These are phyloP conservation scores for Dendrocopos noguchii DNA, from an alignment of 2,113 vertebrate species.

Conservation along the genomic window DNA sequence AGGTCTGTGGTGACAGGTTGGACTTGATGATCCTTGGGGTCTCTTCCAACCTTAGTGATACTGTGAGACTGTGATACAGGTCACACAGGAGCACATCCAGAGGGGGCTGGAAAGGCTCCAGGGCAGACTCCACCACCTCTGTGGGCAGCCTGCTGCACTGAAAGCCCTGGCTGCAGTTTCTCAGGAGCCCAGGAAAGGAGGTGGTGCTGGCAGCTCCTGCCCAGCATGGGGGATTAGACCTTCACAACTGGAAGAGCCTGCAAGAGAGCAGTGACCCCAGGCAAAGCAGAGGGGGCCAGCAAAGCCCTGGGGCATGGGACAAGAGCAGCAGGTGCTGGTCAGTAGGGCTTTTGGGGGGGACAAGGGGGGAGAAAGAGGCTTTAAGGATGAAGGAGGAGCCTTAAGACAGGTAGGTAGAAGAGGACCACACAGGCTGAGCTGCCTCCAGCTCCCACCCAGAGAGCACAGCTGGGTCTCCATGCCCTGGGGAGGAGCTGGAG, in stretches of 20 bases:
- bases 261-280: neutral
- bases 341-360: neutral
- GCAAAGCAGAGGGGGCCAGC: neutral
- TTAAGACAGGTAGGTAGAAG: too few species aligned
- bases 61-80: too few species aligned
- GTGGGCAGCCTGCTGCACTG: too few species aligned
- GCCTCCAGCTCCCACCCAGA: neutral
- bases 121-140: too few species aligned
- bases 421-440: fast-evolving
- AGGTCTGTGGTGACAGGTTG: too few species aligned
- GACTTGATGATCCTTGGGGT: too few species aligned
- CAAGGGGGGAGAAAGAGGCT: neutral
- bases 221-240: too few species aligned
- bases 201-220: neutral
- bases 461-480: neutral
- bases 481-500: too few species aligned
- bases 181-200: neutral
- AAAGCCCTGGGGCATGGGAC: neutral
- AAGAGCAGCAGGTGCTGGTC: neutral
- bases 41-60: too few species aligned
- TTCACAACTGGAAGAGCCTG: too few species aligned
- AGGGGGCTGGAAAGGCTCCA: too few species aligned
- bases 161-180: neutral
- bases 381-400: neutral
- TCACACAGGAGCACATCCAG: too few species aligned